phyloP scores from a whole-genome alignment of 1,140 invertebrate species.

The Tenebrio molitor region DNA sequence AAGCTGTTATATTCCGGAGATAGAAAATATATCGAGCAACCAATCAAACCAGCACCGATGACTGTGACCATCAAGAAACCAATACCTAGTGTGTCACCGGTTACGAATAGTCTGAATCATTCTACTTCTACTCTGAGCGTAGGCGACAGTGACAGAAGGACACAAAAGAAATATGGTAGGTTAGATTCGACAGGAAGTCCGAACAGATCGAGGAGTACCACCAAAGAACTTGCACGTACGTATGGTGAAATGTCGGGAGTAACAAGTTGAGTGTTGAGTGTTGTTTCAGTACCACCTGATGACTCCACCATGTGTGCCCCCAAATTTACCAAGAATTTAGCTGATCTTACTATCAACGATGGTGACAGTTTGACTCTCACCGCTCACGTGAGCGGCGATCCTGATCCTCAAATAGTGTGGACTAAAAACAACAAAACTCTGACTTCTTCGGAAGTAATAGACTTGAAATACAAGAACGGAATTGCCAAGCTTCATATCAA shows the following conservation, averaged over 20 bases:
- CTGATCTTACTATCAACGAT: conserved; percentile 81
- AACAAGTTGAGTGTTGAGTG: conserved; percentile 3
- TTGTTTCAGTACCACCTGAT: conserved; percentile 81
- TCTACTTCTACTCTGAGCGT: conserved; percentile 62
- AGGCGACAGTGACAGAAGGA: conserved; percentile 66
- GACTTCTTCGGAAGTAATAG: conserved; percentile 86
- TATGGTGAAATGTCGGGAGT: conserved; percentile 55
- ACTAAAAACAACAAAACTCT: conserved; percentile 82
- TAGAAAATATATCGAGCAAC: conserved; percentile 85
- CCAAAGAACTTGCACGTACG: conserved; percentile 91
- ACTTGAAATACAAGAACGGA: conserved; percentile 92
- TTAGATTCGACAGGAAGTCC: conserved; percentile 80
- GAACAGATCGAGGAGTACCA: conserved; percentile 87
- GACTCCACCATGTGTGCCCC: conserved; percentile 87
- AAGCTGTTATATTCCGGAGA: conserved; percentile 90
- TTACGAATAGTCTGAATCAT: conserved; percentile 60
- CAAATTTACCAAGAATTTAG: conserved; percentile 82
- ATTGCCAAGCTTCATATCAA: conserved; percentile 88
- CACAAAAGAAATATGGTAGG: conserved; percentile 82
- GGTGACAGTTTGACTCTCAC: conserved; percentile 84
- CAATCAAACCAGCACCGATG: conserved; percentile 81
- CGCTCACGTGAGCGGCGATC: conserved; percentile 88
- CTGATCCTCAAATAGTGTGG: conserved; percentile 92
- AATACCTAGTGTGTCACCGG: conserved; percentile 54
- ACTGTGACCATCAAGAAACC: conserved; percentile 76